Percentiles rank a stretch among this genome's conserved stretches.
Conservation (phyloP, 2,113 vertebrate species). For the Perca flavescens region DNA sequence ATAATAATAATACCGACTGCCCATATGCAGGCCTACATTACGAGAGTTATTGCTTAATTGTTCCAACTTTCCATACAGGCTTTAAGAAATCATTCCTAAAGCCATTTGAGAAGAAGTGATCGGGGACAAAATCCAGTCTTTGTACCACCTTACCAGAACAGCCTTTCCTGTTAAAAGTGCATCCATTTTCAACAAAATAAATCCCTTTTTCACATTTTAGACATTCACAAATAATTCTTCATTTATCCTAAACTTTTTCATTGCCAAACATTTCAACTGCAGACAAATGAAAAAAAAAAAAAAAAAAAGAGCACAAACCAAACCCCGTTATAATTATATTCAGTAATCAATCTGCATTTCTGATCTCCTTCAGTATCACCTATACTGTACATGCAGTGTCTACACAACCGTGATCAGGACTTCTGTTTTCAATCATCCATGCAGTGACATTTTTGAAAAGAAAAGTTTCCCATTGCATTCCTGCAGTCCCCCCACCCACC, state of each 20-base stretch:
- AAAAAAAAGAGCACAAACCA: neutral
- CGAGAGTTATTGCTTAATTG: too few relatives aligned
- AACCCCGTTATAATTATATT: neutral
- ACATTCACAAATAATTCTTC: neutral
- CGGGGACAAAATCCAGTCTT: neutral
- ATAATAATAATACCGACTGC: neutral
- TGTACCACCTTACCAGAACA: neutral
- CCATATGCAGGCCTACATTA: neutral
- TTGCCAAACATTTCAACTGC: neutral
- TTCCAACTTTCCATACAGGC: neutral
- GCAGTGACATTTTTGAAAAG: too few relatives aligned
- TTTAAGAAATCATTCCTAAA: too few relatives aligned
- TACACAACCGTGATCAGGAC: too few relatives aligned
- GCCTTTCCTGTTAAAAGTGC: neutral
- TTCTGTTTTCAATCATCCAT: too few relatives aligned
- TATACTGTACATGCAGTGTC: neutral
- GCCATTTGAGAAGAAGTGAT: neutral
- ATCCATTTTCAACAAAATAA: neutral
- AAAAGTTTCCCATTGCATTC: too few relatives aligned
- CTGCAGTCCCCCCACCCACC: too few relatives aligned
- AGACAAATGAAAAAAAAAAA: too few relatives aligned
- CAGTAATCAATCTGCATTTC: neutral
- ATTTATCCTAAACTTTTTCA: neutral
- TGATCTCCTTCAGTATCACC: neutral
- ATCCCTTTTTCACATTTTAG: neutral